phyloP scores from a whole-genome alignment of 2,797 vertebrate genomes.

The Manis javanica region DNA sequence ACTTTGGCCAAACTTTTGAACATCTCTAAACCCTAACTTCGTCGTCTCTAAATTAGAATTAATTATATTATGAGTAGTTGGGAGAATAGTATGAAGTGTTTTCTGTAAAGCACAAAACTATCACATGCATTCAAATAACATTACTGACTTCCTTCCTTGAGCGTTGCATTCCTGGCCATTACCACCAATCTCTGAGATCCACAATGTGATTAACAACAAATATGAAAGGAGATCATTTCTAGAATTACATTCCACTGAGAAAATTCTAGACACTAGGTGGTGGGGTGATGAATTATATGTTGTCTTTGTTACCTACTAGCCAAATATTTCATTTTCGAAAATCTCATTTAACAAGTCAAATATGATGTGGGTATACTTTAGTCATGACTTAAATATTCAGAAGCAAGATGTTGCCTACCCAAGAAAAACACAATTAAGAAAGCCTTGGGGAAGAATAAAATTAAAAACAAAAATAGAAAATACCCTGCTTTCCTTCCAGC shows the following conservation, averaged over 20 bases:
- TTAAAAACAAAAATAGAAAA: conserved; percentile 66
- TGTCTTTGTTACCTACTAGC: neutral
- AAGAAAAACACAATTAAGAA: conserved; percentile 46
- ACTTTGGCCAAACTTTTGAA: neutral
- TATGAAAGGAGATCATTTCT: neutral
- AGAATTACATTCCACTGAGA: conserved; percentile 30
- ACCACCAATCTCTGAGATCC: neutral
- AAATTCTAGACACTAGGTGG: neutral
- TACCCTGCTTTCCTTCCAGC: neutral
- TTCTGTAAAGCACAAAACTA: neutral
- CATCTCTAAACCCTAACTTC: neutral
- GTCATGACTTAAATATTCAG: conserved; percentile 64
- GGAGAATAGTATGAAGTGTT: neutral
- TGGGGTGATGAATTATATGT: neutral
- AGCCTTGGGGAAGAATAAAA: conserved; percentile 46
- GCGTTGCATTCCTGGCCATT: neutral
- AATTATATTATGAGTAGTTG: neutral
- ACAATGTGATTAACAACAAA: neutral
- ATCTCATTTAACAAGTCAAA: conserved; percentile 52
- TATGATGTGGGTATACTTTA: neutral
- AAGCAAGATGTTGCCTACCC: neutral
- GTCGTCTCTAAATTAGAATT: neutral
- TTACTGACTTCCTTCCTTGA: neutral
- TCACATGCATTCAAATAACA: neutral
- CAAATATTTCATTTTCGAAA: conserved; percentile 37